phyloP scores from a whole-genome alignment of 1,140 invertebrate genomes.

The Drosophila biarmipes region DNA sequence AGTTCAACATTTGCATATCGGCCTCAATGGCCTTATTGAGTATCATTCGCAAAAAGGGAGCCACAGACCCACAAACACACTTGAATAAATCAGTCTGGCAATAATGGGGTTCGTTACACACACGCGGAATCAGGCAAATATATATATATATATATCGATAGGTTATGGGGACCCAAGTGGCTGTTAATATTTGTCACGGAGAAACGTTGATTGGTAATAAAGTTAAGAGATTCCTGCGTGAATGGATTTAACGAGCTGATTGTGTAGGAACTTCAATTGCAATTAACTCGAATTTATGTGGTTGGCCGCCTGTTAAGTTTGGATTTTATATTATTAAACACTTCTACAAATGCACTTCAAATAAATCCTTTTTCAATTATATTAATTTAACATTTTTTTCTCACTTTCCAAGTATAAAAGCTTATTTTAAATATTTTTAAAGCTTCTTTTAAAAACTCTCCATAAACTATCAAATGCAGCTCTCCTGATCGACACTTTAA shows the following conservation, averaged over 20 bases:
- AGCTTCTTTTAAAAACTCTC: neutral
- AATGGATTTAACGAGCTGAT: slow-evolving; percentile 6
- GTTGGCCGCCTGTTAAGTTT: neutral
- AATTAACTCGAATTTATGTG: neutral
- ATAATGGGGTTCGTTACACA: slow-evolving; percentile 32
- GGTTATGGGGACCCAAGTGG: neutral
- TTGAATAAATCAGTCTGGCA: slow-evolving; percentile 13
- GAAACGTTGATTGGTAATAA: slow-evolving; percentile 15
- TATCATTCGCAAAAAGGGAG: slow-evolving; percentile 1
- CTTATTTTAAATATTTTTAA: neutral
- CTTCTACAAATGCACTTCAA: no score
- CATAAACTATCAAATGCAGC: slow-evolving; percentile 34
- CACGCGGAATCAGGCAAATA: slow-evolving; percentile 27
- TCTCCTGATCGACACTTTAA: slow-evolving; percentile 16
- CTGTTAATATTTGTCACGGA: slow-evolving; percentile 3
- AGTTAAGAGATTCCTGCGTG: slow-evolving; percentile 14
- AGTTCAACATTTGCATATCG: slow-evolving; percentile 58
- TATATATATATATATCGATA: neutral
- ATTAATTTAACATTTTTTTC: neutral
- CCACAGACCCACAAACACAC: slow-evolving; percentile 2
- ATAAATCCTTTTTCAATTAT: no score
- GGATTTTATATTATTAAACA: neutral
- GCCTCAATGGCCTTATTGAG: slow-evolving; percentile 28
- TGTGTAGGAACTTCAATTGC: neutral
- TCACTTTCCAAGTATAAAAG: no score